Base-by-base conservation (phyloP, 2,113 vertebrate species). In the Pachypanchax playfairii region DNA sequence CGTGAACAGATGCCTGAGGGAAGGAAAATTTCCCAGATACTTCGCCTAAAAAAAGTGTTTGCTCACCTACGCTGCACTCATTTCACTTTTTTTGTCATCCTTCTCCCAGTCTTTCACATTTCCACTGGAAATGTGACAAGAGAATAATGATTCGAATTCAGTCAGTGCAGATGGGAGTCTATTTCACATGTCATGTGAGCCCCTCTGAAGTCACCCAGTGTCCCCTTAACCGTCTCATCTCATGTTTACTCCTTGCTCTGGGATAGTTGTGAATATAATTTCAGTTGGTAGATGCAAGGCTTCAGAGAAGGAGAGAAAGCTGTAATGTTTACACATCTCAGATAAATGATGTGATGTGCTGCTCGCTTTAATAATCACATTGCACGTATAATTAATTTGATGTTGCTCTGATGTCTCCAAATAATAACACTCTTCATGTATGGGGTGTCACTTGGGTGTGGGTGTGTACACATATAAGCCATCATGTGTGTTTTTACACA, bases 341-440 rank as follows among this genome's bases (percentile, higher is more conserved):
- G 65, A 83, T 89, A 86, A 89, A 87, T 80, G 73, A 44, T 66
- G 18, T 18, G n/a, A 38, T 25, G 17, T 25, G 54, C 65, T 73
- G 65, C 84, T 76, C 90, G 88, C 82, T 89, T 88, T 91, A 85
- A 90, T 88, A 88, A 91, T 80, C 86, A 69, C 76, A 74, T 87
- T 84, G 85, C 83, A 90, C 85, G 81, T 90, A 91, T 92, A 91
- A 89, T 92, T 91, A 89, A 80, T 79, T 85, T 75, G 86, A 90
- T 89, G 89, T 88, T 66, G 67, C 91, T 81, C 82, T 85, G 85
- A 91, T 74, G 75, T 85, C 86, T 87, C 82, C 80, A 89, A 87
- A 84, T 88, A 87, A 84, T 89, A 87, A 89, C 87, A 55, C 71
- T 82, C 82, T 81, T 75, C 85, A 80, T 91, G 91, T 91, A 92